A percentile compares a stretch with the other conserved stretches of the same genome.
Evolutionary conservation across 1,140 invertebrate species (phyloP).

Genomic region (Goniozus legneri): DNA sequence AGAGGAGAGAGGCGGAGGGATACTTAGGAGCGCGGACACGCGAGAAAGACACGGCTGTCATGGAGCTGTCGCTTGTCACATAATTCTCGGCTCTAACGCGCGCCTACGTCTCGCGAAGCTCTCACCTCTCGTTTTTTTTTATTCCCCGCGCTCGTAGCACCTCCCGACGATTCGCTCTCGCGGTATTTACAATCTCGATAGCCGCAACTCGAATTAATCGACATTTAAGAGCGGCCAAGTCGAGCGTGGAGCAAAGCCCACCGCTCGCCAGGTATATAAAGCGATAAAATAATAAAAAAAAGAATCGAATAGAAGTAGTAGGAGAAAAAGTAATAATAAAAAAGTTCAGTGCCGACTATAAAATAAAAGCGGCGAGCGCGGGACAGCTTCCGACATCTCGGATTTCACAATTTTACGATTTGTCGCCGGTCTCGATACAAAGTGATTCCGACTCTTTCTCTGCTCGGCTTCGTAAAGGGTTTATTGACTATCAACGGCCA

Average conservation of each 20-base stretch:
- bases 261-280: background rate
- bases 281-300: slow-evolving; percentile 2
- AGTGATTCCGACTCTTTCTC: slow-evolving; percentile 27
- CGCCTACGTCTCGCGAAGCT: background rate
- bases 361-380: no score
- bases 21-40: slow-evolving; percentile 3
- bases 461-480: no score
- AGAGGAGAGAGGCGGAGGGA: background rate
- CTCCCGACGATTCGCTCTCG: no score
- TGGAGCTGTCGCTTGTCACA: slow-evolving; percentile 20
- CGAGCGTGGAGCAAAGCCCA: no score
- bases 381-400: no score
- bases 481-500: no score
- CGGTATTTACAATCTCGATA: no score
- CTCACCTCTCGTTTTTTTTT: background rate
- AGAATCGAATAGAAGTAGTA: slow-evolving; percentile 1
- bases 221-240: no score
- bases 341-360: slow-evolving; percentile 26
- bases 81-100: slow-evolving; percentile 14
- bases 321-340: slow-evolving; percentile 17
- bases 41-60: slow-evolving; percentile 15
- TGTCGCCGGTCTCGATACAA: no score
- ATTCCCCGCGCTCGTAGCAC: background rate
- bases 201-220: no score
- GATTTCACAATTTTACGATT: no score